Conservation (phyloP, 2,888 invertebrate species). For the Blastobasis lacticolella region DNA sequence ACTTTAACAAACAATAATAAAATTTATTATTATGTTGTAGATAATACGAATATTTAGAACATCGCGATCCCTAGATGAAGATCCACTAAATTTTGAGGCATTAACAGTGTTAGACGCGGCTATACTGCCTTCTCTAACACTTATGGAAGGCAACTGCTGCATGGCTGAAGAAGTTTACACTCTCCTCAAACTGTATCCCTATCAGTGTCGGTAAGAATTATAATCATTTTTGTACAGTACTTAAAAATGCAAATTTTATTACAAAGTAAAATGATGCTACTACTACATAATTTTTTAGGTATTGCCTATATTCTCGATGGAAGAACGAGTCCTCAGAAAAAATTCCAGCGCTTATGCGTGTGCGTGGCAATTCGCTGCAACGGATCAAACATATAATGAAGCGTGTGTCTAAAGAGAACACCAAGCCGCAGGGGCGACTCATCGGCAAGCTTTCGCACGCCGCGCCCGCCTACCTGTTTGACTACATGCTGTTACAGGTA, state of each 20-base stretch:
- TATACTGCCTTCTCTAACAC: constrained; percentile 91
- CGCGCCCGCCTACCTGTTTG: constrained; percentile 95
- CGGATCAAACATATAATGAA: constrained; percentile 98
- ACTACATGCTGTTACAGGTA: constrained; percentile 85
- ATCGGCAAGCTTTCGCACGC: constrained; percentile 98
- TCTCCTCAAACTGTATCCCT: constrained; percentile 88
- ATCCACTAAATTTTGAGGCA: constrained; percentile 85
- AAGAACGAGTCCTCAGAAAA: constrained; percentile 86
- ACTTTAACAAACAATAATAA: neutral
- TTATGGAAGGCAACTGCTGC: constrained; percentile 95
- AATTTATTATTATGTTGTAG: constrained; percentile 26
- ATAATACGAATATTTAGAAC: constrained; percentile 61
- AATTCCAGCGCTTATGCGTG: constrained; percentile 88
- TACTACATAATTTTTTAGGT: constrained; percentile 59
- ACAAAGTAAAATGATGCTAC: neutral
- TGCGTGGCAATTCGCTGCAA: constrained; percentile 90
- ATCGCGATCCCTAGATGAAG: constrained; percentile 48
- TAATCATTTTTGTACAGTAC: too few species aligned
- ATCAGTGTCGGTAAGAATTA: constrained; percentile 79
- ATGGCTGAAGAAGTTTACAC: constrained; percentile 97
- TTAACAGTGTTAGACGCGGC: constrained; percentile 90
- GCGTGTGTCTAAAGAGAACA: constrained; percentile 97
- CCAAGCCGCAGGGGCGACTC: constrained; percentile 95
- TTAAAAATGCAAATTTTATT: too few species aligned
- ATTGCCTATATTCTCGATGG: constrained; percentile 96